phyloP scores from a whole-genome alignment of 2,888 invertebrate genomes.

The Axea sp. region DNA sequence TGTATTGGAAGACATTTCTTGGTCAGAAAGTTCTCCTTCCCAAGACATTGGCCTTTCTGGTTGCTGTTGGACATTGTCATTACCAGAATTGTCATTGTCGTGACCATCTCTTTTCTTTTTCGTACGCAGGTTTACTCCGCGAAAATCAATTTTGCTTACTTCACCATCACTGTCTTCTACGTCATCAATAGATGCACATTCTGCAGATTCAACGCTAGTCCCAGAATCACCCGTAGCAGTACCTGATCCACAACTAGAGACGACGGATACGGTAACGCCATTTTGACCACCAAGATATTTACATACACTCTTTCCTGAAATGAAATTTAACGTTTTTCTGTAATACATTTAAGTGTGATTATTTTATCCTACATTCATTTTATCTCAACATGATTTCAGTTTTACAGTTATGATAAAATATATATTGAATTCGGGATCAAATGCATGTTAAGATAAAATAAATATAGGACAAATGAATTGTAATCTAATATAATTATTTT shows the following conservation, averaged over 20 bases:
- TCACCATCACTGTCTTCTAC: slow-evolving; percentile 87
- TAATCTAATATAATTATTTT: too few species aligned
- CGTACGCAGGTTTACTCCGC: slow-evolving; percentile 84
- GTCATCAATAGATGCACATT: slow-evolving; percentile 72
- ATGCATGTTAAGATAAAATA: too few species aligned
- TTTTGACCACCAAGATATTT: slow-evolving; percentile 77
- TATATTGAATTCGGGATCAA: too few species aligned
- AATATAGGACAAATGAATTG: too few species aligned
- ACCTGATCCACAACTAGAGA: slow-evolving; percentile 78
- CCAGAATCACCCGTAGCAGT: slow-evolving; percentile 65
- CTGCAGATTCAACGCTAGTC: slow-evolving; percentile 58
- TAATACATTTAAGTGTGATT: too few species aligned
- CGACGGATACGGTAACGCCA: slow-evolving; percentile 82
- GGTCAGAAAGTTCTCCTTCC: slow-evolving; percentile 95
- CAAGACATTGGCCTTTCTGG: slow-evolving; percentile 93
- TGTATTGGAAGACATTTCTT: slow-evolving; percentile 82
- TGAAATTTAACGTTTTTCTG: too few species aligned
- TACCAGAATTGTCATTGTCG: slow-evolving; percentile 67
- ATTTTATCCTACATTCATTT: too few species aligned
- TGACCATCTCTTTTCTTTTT: slow-evolving; percentile 83
- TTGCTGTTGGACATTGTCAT: slow-evolving; percentile 80
- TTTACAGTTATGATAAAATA: too few species aligned
- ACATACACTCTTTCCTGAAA: slow-evolving; percentile 75
- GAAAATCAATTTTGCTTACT: slow-evolving; percentile 89
- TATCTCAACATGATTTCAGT: too few species aligned